Percentiles rank a stretch among this genome's conserved stretches.
These are phyloP conservation scores for Cebidichthys violaceus DNA, from an alignment of 2,113 vertebrate species.

Conservation along the genomic window DNA sequence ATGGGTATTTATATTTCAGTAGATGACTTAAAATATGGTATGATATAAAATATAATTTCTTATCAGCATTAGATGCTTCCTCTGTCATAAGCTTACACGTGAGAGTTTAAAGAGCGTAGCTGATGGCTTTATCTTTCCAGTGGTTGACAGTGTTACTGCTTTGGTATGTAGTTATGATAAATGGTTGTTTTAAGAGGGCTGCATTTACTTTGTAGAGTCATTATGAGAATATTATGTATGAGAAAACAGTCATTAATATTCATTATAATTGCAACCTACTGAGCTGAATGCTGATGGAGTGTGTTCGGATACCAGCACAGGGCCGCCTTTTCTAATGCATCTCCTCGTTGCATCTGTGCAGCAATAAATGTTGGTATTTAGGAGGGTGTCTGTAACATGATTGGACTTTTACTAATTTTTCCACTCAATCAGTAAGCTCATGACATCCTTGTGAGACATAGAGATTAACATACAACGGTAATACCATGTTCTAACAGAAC, in stretches of 20 bases:
- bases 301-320: slow-evolving; percentile 55
- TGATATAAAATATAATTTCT: slow-evolving; percentile 20
- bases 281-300: slow-evolving; percentile 82
- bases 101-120: slow-evolving; percentile 60
- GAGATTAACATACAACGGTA: slow-evolving; percentile 40
- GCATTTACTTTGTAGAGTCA: slow-evolving; percentile 84
- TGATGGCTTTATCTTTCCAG: slow-evolving; percentile 73
- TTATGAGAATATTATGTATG: slow-evolving; percentile 84
- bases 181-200: slow-evolving; percentile 82
- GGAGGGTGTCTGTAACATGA: slow-evolving; percentile 50
- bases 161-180: slow-evolving; percentile 81
- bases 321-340: slow-evolving; percentile 57
- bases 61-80: slow-evolving; percentile 30
- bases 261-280: slow-evolving; percentile 83
- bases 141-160: slow-evolving; percentile 75
- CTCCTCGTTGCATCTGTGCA: slow-evolving; percentile 56
- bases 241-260: slow-evolving; percentile 86
- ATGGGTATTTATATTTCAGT: not conserved
- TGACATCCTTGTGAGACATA: slow-evolving; percentile 29
- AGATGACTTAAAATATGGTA: not conserved
- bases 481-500: not conserved
- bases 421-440: slow-evolving; percentile 20
- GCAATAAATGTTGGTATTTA: slow-evolving; percentile 62
- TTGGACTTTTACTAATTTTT: slow-evolving; percentile 49
- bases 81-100: slow-evolving; percentile 36